Base-by-base conservation (phyloP, 2,113 vertebrate species). In the Vicugna pacos region DNA sequence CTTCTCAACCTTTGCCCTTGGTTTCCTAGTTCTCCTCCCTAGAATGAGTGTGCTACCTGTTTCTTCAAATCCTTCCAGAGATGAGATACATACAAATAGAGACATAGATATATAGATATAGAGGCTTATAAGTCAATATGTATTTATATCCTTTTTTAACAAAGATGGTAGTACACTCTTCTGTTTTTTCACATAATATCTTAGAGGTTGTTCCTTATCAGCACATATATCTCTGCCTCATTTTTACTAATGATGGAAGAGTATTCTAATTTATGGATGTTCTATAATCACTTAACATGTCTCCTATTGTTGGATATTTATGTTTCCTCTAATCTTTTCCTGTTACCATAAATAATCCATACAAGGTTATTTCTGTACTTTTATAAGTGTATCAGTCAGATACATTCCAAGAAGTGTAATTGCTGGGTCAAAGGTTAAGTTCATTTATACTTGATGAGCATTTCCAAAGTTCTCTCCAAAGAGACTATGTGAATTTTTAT, bases 381-480 rank as follows among this genome's bases (percentile, higher is more conserved):
- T 89, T 60, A 73, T 48, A 30, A 88, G 50, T 90, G 52, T 67
- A 46, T 79, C 75, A 90, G 19, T 92, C 3, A 4, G 32, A 92
- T 90, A 96, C 93, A 95, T 75, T 92, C 69, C 35, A 96, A 92
- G 38, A 85, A 96, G 32, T 90, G 1, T 89, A 92, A 89, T 92
- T 80, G 69, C 42, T 94, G 38, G 30, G 24, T 79, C 91, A 96
- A 86, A 96, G 38, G 30, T 32, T 77, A 90, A 79, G 46, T n/a
- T 96, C 58, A 83, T 80, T 96, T 95, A 80, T 90, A 86, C 75
- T n/a, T 90, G 76, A 90, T 92, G 91, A 83, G 69, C 46, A 83
- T 92, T 89, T 96, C 48, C 82, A 94, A 97, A 84, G 69, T 91
- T 17, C n/a, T 54, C 90, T 91, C 52, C 58, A 95, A 96, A 96